Evolutionary conservation across 2,797 vertebrate genomes (phyloP).

Genomic region (Leucoraja ocellata): DNA sequence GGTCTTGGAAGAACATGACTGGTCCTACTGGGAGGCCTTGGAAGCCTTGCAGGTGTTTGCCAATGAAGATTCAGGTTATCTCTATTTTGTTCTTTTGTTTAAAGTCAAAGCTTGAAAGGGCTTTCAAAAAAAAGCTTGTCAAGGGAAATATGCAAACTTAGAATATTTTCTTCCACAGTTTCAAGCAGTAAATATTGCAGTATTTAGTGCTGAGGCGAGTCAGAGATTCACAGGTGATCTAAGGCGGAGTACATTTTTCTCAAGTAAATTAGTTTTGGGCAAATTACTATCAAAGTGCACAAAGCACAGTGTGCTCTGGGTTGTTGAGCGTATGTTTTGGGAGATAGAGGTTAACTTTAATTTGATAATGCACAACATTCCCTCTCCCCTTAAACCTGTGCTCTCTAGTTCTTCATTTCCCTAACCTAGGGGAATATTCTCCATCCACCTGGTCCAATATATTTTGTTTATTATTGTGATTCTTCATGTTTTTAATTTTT

Average conservation of each 20-base stretch:
- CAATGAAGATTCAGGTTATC: slow-evolving; percentile 54
- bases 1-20: slow-evolving; percentile 82
- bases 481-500: not conserved
- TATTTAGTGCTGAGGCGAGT: not conserved
- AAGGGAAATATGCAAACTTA: not conserved
- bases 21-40: slow-evolving; percentile 75
- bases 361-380: too few relatives aligned
- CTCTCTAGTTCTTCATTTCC: too few relatives aligned
- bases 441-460: not conserved
- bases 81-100: not conserved
- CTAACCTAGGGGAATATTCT: too few relatives aligned
- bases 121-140: not conserved
- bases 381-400: too few relatives aligned
- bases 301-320: not conserved
- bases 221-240: not conserved
- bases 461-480: not conserved
- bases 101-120: not conserved
- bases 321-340: not conserved
- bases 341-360: not conserved
- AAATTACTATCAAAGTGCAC: not conserved
- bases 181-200: not conserved
- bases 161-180: not conserved
- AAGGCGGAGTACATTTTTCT: not conserved
- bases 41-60: slow-evolving; percentile 78
- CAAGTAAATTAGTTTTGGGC: not conserved